A percentile compares a stretch with the other conserved stretches of the same genome.
These are phyloP conservation scores for Cotesia glomerata DNA, from an alignment of 1,140 invertebrate genomes.

Conservation along the genomic window DNA sequence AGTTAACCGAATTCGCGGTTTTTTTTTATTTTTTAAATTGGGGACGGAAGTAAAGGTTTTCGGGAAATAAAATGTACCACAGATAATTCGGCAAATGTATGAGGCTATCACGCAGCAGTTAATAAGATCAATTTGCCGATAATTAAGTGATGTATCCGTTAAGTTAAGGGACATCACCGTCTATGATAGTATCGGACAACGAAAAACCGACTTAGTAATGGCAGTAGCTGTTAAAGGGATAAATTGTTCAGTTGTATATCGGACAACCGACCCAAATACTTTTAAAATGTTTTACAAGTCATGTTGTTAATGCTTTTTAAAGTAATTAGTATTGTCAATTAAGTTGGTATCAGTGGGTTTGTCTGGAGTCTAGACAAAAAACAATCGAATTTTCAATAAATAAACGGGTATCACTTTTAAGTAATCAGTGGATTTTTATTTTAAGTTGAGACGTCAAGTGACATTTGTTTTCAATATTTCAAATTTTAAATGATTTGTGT, in stretches of 20 bases:
- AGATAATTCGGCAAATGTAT: constrained; percentile 33
- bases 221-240: background rate
- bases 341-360: background rate
- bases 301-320: background rate
- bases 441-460: too few species aligned
- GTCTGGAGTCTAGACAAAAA: too few species aligned
- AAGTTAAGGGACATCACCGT: constrained; percentile 15
- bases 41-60: too few species aligned
- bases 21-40: too few species aligned
- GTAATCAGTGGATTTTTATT: too few species aligned
- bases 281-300: constrained; percentile 10
- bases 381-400: too few species aligned
- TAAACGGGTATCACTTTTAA: too few species aligned
- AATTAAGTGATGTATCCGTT: constrained; percentile 48
- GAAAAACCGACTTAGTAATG: background rate
- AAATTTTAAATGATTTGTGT: too few species aligned
- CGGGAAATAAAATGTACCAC: constrained; percentile 11
- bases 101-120: constrained; percentile 24
- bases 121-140: constrained; percentile 61
- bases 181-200: background rate
- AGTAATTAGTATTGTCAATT: background rate
- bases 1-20: background rate
- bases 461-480: too few species aligned
- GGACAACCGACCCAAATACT: background rate
- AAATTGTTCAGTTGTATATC: too few species aligned